These are phyloP conservation scores for Budorcas taxicolor DNA, from an alignment of 2,113 vertebrate species.

Conservation along the genomic window DNA sequence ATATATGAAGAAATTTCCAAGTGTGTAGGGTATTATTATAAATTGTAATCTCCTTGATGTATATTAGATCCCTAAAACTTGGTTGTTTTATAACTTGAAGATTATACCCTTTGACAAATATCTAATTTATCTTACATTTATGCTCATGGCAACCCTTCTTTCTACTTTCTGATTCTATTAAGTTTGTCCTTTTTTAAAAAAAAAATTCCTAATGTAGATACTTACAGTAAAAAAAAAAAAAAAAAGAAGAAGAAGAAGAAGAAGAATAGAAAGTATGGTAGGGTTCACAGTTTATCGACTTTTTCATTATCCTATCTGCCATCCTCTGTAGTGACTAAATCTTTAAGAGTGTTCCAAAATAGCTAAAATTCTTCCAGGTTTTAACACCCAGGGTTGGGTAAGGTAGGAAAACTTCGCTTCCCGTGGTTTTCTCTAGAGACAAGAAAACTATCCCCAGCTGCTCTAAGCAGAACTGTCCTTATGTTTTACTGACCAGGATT, in stretches of 20 bases:
- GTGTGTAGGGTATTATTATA: background rate
- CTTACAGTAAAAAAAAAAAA: background rate
- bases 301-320: background rate
- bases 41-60: background rate
- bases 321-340: background rate
- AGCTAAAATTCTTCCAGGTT: background rate
- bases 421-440: background rate
- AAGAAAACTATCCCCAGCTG: background rate
- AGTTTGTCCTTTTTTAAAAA: background rate
- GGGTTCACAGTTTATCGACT: background rate
- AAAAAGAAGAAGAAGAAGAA: fast-evolving
- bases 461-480: background rate
- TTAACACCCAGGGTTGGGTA: background rate
- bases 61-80: background rate
- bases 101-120: background rate
- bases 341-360: background rate
- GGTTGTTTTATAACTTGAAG: background rate
- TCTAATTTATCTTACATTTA: background rate
- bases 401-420: background rate
- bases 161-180: background rate
- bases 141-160: background rate
- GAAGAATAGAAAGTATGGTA: background rate
- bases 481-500: background rate
- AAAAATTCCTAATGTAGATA: background rate
- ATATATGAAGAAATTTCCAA: background rate